phyloP scores from a whole-genome alignment of 1,140 invertebrate species.

The Centruroides vittatus region DNA sequence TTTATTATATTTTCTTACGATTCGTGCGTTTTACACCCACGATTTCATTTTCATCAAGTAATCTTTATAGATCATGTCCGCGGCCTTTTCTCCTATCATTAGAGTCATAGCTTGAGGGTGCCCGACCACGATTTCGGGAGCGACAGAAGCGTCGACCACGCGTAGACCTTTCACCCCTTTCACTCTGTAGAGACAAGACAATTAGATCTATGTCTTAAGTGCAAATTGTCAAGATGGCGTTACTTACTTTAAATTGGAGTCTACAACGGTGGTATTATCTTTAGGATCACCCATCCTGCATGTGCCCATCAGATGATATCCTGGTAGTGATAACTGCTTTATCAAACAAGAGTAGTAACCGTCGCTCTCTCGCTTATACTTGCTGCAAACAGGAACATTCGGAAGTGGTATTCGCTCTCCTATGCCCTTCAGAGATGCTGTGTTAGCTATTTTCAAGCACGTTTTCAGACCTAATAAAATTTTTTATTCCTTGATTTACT shows the following conservation, averaged over 20 bases:
- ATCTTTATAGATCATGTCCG: constrained; percentile 35
- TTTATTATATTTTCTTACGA: too few species aligned
- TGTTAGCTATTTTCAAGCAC: too few species aligned
- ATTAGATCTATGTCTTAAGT: too few species aligned
- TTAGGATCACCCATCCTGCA: constrained; percentile 65
- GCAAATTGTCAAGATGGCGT: neutral
- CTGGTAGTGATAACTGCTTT: constrained; percentile 66
- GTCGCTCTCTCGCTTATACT: too few species aligned
- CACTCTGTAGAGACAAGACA: constrained; percentile 37
- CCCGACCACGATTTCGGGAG: constrained; percentile 49
- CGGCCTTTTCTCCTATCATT: constrained; percentile 47
- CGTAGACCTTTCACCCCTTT: constrained; percentile 42
- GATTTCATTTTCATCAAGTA: too few species aligned
- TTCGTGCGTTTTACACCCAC: too few species aligned
- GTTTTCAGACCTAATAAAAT: too few species aligned
- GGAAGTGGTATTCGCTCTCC: too few species aligned
- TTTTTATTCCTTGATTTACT: too few species aligned
- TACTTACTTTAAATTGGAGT: constrained; percentile 43
- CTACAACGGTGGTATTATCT: constrained; percentile 63
- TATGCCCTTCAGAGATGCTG: too few species aligned
- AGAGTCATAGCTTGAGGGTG: constrained; percentile 50
- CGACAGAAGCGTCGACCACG: constrained; percentile 52
- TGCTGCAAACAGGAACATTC: too few species aligned
- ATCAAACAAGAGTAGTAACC: constrained; percentile 51
- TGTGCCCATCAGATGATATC: constrained; percentile 41